Percentiles rank a stretch among this genome's conserved stretches.
Conservation (phyloP, 2,113 vertebrate genomes). For the Myanophis thanlyinensis region DNA sequence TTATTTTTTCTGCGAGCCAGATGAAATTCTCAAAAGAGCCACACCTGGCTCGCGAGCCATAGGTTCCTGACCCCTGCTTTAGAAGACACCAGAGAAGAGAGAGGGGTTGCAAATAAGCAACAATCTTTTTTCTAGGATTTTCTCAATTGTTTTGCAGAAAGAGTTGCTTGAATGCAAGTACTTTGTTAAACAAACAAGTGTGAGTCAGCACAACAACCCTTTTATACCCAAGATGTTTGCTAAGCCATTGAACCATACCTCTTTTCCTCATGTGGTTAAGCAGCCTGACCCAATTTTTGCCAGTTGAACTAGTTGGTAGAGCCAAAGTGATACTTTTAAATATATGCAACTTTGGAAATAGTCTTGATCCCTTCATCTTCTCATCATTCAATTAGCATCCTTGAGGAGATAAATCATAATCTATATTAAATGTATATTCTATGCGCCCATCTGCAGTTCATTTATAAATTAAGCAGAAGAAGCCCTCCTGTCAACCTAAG, state of each 20-base stretch:
- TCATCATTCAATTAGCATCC: not conserved
- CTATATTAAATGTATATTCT: not conserved
- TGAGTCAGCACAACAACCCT: not conserved
- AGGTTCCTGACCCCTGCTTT: too few species aligned
- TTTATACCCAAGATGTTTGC: not conserved
- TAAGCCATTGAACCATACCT: not conserved
- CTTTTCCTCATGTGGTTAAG: not conserved
- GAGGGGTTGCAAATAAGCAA: not conserved
- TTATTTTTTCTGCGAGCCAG: too few species aligned
- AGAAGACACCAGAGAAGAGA: not conserved
- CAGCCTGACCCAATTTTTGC: not conserved
- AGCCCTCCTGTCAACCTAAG: not conserved
- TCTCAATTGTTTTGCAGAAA: not conserved
- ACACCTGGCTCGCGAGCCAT: too few species aligned
- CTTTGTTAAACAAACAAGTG: not conserved
- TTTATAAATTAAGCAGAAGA: constrained; percentile 22
- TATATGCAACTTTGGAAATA: not conserved
- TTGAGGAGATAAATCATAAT: not conserved
- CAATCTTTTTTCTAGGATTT: not conserved
- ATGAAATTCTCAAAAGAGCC: too few species aligned
- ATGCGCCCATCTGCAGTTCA: not conserved
- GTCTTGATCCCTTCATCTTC: not conserved
- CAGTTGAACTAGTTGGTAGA: not conserved
- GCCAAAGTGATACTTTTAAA: not conserved
- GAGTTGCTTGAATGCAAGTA: not conserved